Evolutionary conservation across 2,888 invertebrate species (phyloP).

Genomic region (Plagodis dolabraria): DNA sequence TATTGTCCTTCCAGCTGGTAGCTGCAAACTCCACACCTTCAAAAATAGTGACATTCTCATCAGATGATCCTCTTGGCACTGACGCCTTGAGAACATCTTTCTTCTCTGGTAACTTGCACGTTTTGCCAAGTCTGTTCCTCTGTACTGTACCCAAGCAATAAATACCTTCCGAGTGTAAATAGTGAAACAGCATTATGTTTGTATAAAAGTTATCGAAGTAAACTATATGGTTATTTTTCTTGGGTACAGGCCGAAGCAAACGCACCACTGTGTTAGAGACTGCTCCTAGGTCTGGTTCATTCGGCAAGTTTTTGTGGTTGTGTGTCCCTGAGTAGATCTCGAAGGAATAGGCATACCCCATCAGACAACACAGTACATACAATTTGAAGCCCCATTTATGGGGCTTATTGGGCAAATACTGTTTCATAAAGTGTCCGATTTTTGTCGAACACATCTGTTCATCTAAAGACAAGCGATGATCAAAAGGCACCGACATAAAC

Average conservation of each 20-base stretch:
- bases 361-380: constrained; percentile 37
- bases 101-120: constrained; percentile 45
- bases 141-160: constrained; percentile 51
- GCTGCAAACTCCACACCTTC: too few relatives aligned
- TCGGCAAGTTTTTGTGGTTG: constrained; percentile 31
- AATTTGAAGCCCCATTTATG: too few relatives aligned
- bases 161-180: constrained; percentile 40
- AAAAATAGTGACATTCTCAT: constrained; percentile 46
- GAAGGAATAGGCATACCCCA: constrained; percentile 42
- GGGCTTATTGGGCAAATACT: too few relatives aligned
- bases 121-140: constrained; percentile 47
- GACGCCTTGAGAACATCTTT: constrained; percentile 43
- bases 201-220: constrained; percentile 53
- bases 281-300: constrained; percentile 37
- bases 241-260: constrained; percentile 35
- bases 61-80: constrained; percentile 47
- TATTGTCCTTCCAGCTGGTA: constrained; percentile 49
- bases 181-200: constrained; percentile 39
- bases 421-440: constrained; percentile 42
- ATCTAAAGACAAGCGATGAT: constrained; percentile 36
- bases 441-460: constrained; percentile 51
- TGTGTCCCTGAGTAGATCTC: constrained; percentile 42
- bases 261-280: constrained; percentile 26
- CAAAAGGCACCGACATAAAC: constrained; percentile 32
- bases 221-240: constrained; percentile 42